A percentile compares a stretch with the other conserved stretches of the same genome.
phyloP scores from a whole-genome alignment of 2,113 vertebrate species.

The Silurus asotus region DNA sequence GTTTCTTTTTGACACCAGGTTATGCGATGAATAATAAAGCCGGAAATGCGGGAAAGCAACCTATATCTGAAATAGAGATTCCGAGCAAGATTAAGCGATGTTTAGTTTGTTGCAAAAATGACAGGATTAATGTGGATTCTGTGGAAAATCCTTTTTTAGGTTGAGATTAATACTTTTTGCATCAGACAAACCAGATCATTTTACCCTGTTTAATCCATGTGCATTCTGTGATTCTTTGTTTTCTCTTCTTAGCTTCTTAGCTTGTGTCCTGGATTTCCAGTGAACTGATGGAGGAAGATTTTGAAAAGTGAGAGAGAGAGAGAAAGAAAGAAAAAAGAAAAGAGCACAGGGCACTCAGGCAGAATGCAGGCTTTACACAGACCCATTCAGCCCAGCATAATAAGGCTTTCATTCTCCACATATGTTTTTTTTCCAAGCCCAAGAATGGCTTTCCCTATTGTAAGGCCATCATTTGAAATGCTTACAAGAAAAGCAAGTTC shows the following conservation, averaged over 20 bases:
- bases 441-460: slow-evolving; percentile 65
- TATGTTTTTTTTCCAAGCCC: slow-evolving; percentile 67
- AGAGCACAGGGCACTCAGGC: slow-evolving; percentile 10
- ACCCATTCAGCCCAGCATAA: slow-evolving; percentile 69
- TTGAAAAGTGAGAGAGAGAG: not conserved
- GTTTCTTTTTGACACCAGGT: not conserved
- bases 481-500: slow-evolving; percentile 63
- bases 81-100: not conserved
- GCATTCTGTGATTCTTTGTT: slow-evolving; percentile 15
- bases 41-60: not conserved
- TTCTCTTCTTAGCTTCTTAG: slow-evolving; percentile 12
- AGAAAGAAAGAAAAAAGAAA: not conserved
- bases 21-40: not conserved
- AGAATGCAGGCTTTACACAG: slow-evolving; percentile 40
- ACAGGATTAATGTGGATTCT: not conserved
- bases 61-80: not conserved
- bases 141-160: not conserved
- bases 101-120: not conserved
- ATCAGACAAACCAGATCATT: not conserved
- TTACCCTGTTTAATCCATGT: not conserved
- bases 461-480: slow-evolving; percentile 64
- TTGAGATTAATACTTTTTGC: slow-evolving; percentile 10
- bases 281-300: slow-evolving; percentile 9
- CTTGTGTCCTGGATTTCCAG: slow-evolving; percentile 1
- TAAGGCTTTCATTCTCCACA: slow-evolving; percentile 70